Conservation (phyloP, 92 coral and sea anemone species). For the Umimayanthus chanpuru region DNA sequence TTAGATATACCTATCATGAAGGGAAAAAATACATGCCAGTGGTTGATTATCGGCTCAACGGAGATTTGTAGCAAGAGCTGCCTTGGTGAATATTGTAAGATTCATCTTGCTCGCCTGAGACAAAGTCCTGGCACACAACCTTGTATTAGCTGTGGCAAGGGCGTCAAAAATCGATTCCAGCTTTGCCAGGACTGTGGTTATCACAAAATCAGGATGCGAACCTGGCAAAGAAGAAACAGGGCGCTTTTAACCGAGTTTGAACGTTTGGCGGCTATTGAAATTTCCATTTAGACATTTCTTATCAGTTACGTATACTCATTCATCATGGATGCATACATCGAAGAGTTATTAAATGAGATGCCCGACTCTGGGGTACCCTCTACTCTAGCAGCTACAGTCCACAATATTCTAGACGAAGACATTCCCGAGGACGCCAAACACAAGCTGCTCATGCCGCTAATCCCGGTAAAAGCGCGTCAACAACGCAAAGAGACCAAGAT, state of each 20-base stretch:
- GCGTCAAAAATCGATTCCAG: no score
- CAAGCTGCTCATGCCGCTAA: conserved; percentile 27
- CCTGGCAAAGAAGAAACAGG: no score
- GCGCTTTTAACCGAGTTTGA: no score
- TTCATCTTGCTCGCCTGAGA: background rate
- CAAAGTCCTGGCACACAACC: background rate
- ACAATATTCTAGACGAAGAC: conserved; percentile 20
- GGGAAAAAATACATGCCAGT: background rate
- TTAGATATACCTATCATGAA: background rate
- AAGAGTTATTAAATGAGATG: conserved; percentile 34
- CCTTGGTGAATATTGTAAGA: background rate
- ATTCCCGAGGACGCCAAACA: conserved; percentile 37
- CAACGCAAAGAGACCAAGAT: background rate
- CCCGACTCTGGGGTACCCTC: conserved; percentile 25
- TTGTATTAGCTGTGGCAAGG: background rate
- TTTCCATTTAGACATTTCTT: background rate
- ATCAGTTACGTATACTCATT: background rate
- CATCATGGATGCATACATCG: conserved; percentile 30
- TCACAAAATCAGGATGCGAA: no score
- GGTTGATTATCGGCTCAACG: background rate
- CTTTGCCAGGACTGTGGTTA: no score
- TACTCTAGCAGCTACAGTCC: conserved; percentile 19
- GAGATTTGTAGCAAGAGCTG: background rate
- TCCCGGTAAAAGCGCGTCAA: no score
- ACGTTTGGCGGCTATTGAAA: no score